Percentiles rank a stretch among this genome's conserved stretches.
phyloP scores from a whole-genome alignment of 2,888 invertebrate genomes.

The Ormyrus pomaceus region DNA sequence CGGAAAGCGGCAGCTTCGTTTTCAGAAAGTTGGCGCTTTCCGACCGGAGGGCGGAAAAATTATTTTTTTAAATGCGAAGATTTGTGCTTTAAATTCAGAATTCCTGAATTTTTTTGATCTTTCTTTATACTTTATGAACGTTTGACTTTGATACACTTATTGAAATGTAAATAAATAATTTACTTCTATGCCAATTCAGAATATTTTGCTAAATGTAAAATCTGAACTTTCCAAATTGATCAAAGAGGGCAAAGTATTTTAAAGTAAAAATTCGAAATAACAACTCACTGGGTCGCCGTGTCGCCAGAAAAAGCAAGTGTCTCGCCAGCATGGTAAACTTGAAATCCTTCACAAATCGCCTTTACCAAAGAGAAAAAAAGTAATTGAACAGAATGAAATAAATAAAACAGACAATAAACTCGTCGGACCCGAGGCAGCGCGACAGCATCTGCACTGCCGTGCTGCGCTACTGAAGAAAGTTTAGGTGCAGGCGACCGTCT shows the following conservation, averaged over 20 bases:
- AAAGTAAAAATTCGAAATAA: neutral
- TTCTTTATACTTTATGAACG: no score
- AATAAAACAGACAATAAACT: neutral
- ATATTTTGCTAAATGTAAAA: neutral
- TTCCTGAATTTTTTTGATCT: no score
- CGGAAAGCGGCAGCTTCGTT: no score
- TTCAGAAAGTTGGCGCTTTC: no score
- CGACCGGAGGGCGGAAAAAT: no score
- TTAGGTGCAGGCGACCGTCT: constrained; percentile 67
- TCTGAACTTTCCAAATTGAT: neutral
- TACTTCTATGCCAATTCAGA: no score
- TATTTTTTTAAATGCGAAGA: no score
- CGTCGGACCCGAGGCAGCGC: constrained; percentile 7
- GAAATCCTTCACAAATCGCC: no score
- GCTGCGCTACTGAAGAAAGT: constrained; percentile 9
- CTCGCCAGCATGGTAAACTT: constrained; percentile 69
- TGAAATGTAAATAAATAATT: no score
- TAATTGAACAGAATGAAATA: neutral
- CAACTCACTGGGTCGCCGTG: constrained; percentile 72
- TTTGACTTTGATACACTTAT: no score
- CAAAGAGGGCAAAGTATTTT: neutral
- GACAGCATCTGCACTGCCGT: neutral
- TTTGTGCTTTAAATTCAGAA: no score
- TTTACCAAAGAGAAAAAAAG: neutral
- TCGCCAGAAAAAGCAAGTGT: constrained; percentile 73